Evolutionary conservation across 2,888 invertebrate genomes (phyloP).

Genomic region (Macropis europaea): DNA sequence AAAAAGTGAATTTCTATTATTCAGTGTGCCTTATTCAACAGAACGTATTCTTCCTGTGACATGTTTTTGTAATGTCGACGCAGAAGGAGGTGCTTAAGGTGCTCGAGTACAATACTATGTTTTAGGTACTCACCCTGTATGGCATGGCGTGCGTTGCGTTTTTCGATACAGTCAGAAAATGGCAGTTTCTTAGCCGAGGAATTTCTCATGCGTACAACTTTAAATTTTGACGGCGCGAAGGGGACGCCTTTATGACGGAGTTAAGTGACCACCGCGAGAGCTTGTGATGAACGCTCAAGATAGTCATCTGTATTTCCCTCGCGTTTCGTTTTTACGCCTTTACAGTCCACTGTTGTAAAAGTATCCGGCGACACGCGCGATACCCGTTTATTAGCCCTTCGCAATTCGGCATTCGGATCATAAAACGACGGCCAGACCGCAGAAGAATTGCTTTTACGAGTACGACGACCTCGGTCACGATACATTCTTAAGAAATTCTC

Average conservation of each 20-base stretch:
- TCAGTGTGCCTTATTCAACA: too few species aligned
- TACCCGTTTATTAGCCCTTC: constrained; percentile 59
- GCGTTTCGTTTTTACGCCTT: constrained; percentile 53
- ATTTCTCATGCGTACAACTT: background rate
- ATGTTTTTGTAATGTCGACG: too few species aligned
- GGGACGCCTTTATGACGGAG: constrained; percentile 49
- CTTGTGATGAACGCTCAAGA: constrained; percentile 28
- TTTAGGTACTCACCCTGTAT: too few species aligned
- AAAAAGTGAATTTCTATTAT: too few species aligned
- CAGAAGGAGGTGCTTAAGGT: too few species aligned
- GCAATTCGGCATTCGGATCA: constrained; percentile 50
- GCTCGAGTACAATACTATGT: too few species aligned
- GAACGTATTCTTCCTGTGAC: too few species aligned
- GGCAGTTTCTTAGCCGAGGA: background rate
- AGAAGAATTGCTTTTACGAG: constrained; percentile 55
- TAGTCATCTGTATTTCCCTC: constrained; percentile 29
- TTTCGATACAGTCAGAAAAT: too few species aligned
- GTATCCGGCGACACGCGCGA: constrained; percentile 25
- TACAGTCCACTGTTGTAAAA: constrained; percentile 56
- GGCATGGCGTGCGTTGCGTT: too few species aligned
- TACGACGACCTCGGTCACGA: constrained; percentile 50
- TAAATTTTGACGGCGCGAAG: constrained; percentile 3
- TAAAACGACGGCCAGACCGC: constrained; percentile 52
- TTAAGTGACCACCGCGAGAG: constrained; percentile 36
- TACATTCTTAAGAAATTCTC: background rate